Conservation (phyloP, 2,888 invertebrate genomes). For the Actias luna region DNA sequence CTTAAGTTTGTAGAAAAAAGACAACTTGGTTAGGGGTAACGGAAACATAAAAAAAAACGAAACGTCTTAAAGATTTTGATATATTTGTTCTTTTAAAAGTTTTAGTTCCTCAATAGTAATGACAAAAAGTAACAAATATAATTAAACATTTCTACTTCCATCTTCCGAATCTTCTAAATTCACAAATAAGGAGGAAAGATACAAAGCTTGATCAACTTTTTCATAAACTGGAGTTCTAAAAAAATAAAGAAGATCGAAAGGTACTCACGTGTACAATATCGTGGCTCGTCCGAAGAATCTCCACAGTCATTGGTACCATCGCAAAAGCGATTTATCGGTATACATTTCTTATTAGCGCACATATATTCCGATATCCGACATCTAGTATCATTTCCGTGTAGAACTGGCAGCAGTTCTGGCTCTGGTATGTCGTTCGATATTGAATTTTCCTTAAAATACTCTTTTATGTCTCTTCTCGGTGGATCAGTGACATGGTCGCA, state of each 20-base stretch:
- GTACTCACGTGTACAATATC: conserved; percentile 91
- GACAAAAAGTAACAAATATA: background rate
- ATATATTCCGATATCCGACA: conserved; percentile 86
- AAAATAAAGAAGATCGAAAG: background rate
- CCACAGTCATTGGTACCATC: conserved; percentile 91
- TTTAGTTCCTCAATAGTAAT: no score
- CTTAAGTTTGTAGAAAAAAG: no score
- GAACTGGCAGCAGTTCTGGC: conserved; percentile 65
- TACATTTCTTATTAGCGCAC: conserved; percentile 85
- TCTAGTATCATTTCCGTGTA: conserved; percentile 72
- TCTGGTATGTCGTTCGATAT: conserved; percentile 55
- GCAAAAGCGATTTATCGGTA: conserved; percentile 88
- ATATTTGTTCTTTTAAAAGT: no score
- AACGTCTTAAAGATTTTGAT: background rate
- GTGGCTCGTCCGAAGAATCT: conserved; percentile 89
- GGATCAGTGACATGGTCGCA: conserved; percentile 58
- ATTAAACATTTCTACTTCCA: background rate
- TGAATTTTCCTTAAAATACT: conserved; percentile 54
- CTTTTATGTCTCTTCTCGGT: conserved; percentile 30
- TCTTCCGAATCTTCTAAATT: background rate
- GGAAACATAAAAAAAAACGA: background rate
- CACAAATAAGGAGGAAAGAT: background rate
- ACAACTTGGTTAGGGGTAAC: no score
- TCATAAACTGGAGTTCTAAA: background rate
- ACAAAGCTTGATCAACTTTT: no score